These are phyloP conservation scores for rabbit (Oryctolagus cuniculus) DNA, from an alignment of 2,113 vertebrate genomes.

Conservation along the genomic window DNA sequence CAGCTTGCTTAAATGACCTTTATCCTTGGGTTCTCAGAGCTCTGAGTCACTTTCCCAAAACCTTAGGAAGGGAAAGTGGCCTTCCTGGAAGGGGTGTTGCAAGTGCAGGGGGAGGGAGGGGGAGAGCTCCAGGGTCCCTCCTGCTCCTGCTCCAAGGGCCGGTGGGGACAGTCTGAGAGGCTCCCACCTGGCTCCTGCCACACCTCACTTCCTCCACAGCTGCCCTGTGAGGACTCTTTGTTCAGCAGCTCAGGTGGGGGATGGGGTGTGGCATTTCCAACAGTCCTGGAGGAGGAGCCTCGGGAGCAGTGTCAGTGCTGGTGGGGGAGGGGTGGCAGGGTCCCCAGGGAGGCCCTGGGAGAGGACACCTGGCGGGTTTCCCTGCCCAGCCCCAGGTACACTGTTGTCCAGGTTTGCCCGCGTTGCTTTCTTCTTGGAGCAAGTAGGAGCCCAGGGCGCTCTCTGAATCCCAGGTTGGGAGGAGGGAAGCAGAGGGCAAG, in stretches of 20 bases:
- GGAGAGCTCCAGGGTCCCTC: not conserved
- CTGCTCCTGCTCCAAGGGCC: not conserved
- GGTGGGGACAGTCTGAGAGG: not conserved
- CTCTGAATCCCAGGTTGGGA: not conserved
- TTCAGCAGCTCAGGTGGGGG: constrained; percentile 40
- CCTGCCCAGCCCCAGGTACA: not conserved
- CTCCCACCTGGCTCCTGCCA: not conserved
- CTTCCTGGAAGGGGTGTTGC: constrained; percentile 19
- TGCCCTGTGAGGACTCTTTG: constrained; percentile 42
- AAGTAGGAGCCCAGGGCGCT: not conserved
- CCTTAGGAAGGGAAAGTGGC: not conserved
- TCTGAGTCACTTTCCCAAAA: constrained; percentile 57
- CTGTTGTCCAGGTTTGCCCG: not conserved
- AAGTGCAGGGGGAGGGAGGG: not conserved
- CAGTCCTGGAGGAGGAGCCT: not conserved
- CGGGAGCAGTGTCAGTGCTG: not conserved
- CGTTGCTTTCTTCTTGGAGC: constrained; percentile 10
- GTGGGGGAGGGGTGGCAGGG: accelerated
- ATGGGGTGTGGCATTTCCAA: not conserved
- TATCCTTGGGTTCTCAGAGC: not conserved
- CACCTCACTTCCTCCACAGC: constrained; percentile 29
- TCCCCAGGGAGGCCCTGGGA: not conserved
- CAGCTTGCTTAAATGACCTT: not conserved
- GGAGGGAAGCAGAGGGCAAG: not conserved
- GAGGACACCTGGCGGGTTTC: not conserved